These are phyloP conservation scores for Rhagonycha lutea DNA, from an alignment of 2,888 invertebrate genomes.

Conservation along the genomic window DNA sequence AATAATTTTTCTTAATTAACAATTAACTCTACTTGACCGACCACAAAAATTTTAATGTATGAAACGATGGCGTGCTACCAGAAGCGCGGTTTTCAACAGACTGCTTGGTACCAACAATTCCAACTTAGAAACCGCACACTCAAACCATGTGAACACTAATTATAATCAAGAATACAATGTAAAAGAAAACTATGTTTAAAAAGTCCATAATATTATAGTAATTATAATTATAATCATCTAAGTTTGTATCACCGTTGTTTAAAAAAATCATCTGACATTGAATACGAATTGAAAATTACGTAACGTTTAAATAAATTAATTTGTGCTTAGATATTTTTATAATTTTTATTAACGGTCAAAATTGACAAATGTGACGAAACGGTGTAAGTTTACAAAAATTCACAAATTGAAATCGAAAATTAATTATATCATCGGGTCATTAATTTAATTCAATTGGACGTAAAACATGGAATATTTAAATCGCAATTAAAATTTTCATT, in stretches of 20 bases:
- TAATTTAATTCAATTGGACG: not conserved
- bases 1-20: not conserved
- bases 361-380: not conserved
- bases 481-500: not conserved
- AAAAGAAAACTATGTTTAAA: not conserved
- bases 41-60: not conserved
- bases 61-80: conserved; percentile 13
- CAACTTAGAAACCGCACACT: conserved; percentile 1
- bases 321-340: not conserved
- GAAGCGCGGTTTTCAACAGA: conserved; percentile 20
- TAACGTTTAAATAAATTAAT: not conserved
- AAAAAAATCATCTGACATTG: not conserved
- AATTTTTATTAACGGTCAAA: not conserved
- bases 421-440: not conserved
- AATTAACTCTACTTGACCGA: not conserved
- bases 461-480: not conserved
- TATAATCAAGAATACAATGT: not conserved
- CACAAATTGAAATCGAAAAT: not conserved
- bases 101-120: conserved; percentile 21
- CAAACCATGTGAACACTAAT: conserved; percentile 3
- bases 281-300: not conserved
- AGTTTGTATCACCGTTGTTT: not conserved
- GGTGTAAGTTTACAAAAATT: not conserved
- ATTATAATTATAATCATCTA: not conserved
- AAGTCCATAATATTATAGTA: not conserved